Evolutionary conservation across 2,888 invertebrate genomes (phyloP), one percentile per base, ranked within the genome.

Genomic region (Sesia apiformis): DNA sequence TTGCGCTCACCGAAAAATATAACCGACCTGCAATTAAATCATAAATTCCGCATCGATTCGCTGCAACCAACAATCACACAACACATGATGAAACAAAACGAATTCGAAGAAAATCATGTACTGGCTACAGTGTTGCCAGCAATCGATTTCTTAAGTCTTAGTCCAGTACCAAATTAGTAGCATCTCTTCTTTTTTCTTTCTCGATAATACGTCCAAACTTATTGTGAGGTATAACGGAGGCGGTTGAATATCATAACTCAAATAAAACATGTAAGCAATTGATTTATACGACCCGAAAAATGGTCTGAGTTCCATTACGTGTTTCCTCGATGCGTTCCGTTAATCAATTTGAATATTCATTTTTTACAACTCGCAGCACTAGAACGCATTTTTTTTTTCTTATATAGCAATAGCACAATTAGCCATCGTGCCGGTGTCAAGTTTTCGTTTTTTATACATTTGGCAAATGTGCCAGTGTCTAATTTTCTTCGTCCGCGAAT

Each of bases 11-110:
- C 39, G 7, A 42, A 39, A 49, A 52, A 69, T 70, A 63, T 55
- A 60, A 69, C 69, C 72, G 79, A 77, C 76, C 71, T 65, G 78
- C 86, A 88, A 88, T 88, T 88, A 88, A 88, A 87, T 84, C 85
- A 86, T 88, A 88, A 87, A 88, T 87, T 83, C 80, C 75, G 72
- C 79, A 79, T 79, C 82, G 84, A 80, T 80, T 70, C 78, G 70
- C 74, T 76, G 78, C 78, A 87, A 84, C 87, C 84, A 78, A 87
- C 87, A 87, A 88, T 87, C 87, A 87, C 78, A 83, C 79, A 75
- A 76, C 79, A 80, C 81, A 86, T 83, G 84, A 84, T 82, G 79
- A 79, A 82, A 85, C 81, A 83, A 81, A 84, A 83, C 74, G 79
- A 81, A 81, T 78, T 68, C 63, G 63, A 69, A 70, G 74, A 74